Evolutionary conservation across 2,113 vertebrate species (phyloP).

Genomic region (Danionella cerebrum): DNA sequence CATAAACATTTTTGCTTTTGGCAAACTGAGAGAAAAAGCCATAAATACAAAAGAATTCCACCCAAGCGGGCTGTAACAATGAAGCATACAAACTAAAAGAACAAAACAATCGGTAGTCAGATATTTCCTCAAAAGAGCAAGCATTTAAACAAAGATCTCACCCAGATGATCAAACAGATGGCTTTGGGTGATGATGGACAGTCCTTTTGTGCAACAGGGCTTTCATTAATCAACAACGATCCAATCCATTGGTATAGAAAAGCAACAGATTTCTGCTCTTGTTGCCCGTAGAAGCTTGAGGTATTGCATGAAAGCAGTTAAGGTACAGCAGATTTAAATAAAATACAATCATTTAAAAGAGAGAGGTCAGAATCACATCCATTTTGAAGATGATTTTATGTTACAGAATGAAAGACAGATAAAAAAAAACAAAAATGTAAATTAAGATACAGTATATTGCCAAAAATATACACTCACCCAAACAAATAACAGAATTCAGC

Average conservation of each 20-base stretch:
- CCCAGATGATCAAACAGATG: neutral
- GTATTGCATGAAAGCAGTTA: constrained; percentile 63
- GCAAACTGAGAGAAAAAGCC: constrained; percentile 15
- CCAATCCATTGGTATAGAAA: constrained; percentile 26
- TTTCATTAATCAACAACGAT: neutral
- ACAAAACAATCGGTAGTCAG: neutral
- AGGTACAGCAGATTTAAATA: constrained; percentile 52
- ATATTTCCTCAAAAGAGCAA: constrained; percentile 5
- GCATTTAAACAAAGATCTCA: neutral
- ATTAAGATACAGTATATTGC: too few species aligned
- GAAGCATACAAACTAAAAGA: neutral
- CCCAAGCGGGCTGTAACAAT: constrained; percentile 24
- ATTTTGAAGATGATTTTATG: too few species aligned
- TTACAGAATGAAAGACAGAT: too few species aligned
- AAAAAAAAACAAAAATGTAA: neutral
- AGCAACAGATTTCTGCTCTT: constrained; percentile 48
- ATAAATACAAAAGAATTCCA: neutral
- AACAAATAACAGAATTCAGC: too few species aligned
- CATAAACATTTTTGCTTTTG: constrained; percentile 14
- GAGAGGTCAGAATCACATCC: constrained; percentile 32
- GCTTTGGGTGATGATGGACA: neutral
- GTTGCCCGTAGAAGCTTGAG: constrained; percentile 52
- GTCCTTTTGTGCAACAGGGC: neutral
- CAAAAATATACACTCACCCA: too few species aligned
- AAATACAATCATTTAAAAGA: constrained; percentile 61